Evolutionary conservation across 2,113 vertebrate genomes (phyloP).

Genomic region (Tapirus terrestris): DNA sequence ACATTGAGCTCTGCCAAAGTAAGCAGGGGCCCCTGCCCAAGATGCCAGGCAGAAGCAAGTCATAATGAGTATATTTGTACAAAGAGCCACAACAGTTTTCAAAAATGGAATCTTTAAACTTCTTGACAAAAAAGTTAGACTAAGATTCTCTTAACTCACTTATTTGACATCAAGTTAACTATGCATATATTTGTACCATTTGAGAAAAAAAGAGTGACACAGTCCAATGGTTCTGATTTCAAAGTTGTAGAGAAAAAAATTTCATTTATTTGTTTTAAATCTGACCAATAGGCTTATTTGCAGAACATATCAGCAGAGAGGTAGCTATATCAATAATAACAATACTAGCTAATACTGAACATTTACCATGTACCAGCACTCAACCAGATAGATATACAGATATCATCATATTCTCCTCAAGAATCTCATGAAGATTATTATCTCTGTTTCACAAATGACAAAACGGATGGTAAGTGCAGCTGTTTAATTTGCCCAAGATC

Average conservation of each 20-base stretch:
- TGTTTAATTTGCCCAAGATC: neutral
- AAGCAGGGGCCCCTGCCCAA: neutral
- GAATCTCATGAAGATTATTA: neutral
- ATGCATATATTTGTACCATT: neutral
- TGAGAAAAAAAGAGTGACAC: neutral
- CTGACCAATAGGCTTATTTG: neutral
- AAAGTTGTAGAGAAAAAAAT: constrained; percentile 17
- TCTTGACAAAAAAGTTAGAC: neutral
- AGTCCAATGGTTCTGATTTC: neutral
- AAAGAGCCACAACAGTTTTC: neutral
- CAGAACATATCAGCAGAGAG: neutral
- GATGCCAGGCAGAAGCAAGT: neutral
- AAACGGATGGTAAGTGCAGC: neutral
- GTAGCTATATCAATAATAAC: neutral
- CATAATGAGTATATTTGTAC: neutral
- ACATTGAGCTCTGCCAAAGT: neutral
- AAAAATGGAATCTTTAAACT: neutral
- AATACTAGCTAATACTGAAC: neutral
- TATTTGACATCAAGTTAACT: constrained; percentile 22
- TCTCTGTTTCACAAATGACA: constrained; percentile 6
- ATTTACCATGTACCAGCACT: neutral
- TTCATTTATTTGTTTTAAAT: neutral
- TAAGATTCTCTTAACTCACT: neutral
- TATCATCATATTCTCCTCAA: neutral
- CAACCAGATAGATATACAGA: neutral